A percentile compares a stretch with the other conserved stretches of the same genome.
Evolutionary conservation across 2,113 vertebrate genomes (phyloP).

Genomic region (Dendropsophus ebraccatus): DNA sequence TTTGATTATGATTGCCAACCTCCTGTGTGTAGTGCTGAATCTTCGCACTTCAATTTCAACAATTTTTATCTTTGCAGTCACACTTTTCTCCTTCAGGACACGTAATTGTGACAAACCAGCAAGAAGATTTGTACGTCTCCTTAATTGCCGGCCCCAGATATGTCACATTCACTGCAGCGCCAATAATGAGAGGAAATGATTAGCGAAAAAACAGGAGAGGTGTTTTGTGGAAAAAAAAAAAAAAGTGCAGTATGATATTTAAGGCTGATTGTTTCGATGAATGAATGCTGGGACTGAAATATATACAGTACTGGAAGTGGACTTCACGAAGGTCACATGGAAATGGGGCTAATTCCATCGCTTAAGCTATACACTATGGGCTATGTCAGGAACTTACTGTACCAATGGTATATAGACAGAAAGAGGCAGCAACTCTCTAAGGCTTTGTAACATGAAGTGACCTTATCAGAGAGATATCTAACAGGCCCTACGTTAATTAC

Average conservation of each 20-base stretch:
- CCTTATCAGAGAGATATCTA: conserved; percentile 50
- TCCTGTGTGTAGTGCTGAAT: neutral
- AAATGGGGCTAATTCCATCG: conserved; percentile 31
- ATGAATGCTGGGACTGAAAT: neutral
- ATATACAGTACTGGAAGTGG: neutral
- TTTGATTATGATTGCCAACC: neutral
- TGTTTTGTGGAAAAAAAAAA: conserved; percentile 7
- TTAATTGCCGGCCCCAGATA: conserved; percentile 40
- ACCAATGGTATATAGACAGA: conserved; percentile 18
- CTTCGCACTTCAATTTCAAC: conserved; percentile 7
- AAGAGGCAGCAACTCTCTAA: conserved; percentile 19
- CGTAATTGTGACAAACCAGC: conserved; percentile 27
- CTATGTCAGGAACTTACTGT: neutral
- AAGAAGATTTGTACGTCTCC: conserved; percentile 36
- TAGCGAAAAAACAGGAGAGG: neutral
- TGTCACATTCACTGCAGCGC: conserved; percentile 17
- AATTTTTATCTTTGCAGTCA: conserved; percentile 6
- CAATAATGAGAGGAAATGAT: conserved; percentile 31
- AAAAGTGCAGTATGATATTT: conserved; percentile 6
- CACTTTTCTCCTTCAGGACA: conserved; percentile 38
- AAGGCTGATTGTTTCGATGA: conserved; percentile 10
- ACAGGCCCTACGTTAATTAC: conserved; percentile 56
- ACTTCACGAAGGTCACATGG: conserved; percentile 2
- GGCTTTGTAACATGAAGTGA: conserved; percentile 39
- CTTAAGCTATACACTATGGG: conserved; percentile 33